A percentile compares a stretch with the other conserved stretches of the same genome.
phyloP scores from a whole-genome alignment of 2,113 vertebrate genomes.

The Prunella himalayana region DNA sequence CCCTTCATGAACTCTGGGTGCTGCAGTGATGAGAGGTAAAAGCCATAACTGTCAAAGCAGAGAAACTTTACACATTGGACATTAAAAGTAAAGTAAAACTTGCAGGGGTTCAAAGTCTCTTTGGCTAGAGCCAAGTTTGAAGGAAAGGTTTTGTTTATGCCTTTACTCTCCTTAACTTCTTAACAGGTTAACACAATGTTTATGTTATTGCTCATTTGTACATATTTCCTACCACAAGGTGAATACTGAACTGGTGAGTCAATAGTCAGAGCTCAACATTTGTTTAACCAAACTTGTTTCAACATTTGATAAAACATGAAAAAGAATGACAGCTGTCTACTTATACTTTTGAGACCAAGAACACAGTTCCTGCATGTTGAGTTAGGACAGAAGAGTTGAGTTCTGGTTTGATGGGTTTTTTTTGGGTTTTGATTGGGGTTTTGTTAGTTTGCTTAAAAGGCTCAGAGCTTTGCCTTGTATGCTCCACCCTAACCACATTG shows the following conservation, averaged over 20 bases:
- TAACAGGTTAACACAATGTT: not conserved
- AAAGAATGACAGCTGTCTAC: not conserved
- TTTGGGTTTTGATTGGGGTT: not conserved
- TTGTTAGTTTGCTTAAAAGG: not conserved
- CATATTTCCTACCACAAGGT: not conserved
- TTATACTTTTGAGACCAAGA: not conserved
- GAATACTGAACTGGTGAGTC: not conserved
- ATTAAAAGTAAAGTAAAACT: not conserved
- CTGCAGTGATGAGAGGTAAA: not conserved
- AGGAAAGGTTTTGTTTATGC: not conserved
- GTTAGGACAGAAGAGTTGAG: not conserved
- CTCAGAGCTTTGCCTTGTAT: not conserved
- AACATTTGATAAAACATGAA: not conserved
- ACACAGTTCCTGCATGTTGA: not conserved
- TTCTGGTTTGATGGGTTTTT: not conserved
- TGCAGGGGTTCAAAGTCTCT: not conserved
- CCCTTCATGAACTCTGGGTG: not conserved
- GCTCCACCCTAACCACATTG: not conserved
- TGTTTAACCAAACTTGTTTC: not conserved
- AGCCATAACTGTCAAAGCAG: not conserved
- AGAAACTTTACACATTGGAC: not conserved
- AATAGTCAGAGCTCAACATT: not conserved
- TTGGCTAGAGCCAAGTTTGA: not conserved
- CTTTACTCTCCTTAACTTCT: not conserved
- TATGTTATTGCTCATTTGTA: not conserved